phyloP scores from a whole-genome alignment of 2,113 vertebrate genomes.

The Illadopsis cleaveri region DNA sequence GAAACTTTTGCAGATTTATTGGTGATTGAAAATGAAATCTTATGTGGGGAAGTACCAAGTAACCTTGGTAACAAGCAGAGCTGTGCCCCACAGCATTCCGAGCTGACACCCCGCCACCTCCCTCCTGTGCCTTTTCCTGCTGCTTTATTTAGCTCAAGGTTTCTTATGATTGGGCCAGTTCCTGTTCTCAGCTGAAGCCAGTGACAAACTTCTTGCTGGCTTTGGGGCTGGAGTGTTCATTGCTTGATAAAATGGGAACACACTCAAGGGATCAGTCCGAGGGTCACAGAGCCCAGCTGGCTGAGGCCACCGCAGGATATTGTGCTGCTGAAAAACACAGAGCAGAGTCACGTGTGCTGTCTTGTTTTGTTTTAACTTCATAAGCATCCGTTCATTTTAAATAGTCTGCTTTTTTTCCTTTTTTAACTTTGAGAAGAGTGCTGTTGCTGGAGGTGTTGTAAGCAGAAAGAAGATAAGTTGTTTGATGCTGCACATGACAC shows the following conservation, averaged over 20 bases:
- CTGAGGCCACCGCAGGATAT: neutral
- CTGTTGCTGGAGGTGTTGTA: conserved; percentile 21
- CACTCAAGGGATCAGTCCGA: neutral
- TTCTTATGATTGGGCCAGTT: conserved; percentile 6
- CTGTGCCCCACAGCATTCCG: neutral
- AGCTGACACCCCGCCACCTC: neutral
- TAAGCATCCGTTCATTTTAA: neutral
- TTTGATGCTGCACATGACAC: neutral
- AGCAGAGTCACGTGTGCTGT: neutral
- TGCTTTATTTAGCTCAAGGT: conserved; percentile 39
- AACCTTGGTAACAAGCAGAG: neutral
- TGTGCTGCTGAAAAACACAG: neutral
- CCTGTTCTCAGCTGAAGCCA: conserved; percentile 11
- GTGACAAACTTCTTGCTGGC: conserved; percentile 37
- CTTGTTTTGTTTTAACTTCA: conserved; percentile 13
- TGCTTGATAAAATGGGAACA: conserved; percentile 4
- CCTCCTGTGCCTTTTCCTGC: neutral
- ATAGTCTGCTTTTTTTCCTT: neutral
- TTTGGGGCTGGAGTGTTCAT: neutral
- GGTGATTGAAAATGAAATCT: neutral
- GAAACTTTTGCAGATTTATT: conserved; percentile 7
- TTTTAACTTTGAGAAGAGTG: neutral
- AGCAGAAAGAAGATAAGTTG: conserved; percentile 18
- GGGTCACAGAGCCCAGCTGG: conserved; percentile 12
- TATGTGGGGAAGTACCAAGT: neutral